Percentiles rank a stretch among this genome's conserved stretches.
These are phyloP conservation scores for Rutpela maculata DNA, from an alignment of 2,888 invertebrate species.

Conservation along the genomic window DNA sequence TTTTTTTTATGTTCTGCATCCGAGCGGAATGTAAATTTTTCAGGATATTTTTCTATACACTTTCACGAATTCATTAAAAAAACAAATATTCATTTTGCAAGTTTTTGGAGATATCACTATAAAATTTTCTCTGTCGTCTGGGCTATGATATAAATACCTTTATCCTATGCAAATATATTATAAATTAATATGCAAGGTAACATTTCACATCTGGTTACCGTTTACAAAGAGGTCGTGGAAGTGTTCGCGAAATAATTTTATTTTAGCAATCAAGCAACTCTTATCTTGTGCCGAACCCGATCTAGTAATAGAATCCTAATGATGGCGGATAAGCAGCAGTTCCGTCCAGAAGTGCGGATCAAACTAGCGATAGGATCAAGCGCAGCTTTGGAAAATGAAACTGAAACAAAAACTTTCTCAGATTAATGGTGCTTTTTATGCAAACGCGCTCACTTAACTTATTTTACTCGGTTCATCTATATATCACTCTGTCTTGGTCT, in stretches of 20 bases:
- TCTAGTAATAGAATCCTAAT: conserved; percentile 15
- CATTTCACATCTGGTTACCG: no score
- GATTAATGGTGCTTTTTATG: conserved; percentile 63
- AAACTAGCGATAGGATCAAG: conserved; percentile 55
- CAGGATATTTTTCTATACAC: no score
- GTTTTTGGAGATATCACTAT: no score
- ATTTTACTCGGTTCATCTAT: conserved; percentile 45
- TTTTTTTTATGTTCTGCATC: no score
- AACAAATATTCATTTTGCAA: no score
- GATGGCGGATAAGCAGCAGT: conserved; percentile 8
- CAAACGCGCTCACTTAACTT: conserved; percentile 47
- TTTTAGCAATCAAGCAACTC: background rate
- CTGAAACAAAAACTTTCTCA: conserved; percentile 58
- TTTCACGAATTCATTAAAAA: no score
- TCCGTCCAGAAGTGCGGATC: conserved; percentile 13
- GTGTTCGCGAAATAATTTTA: background rate
- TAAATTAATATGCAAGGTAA: no score
- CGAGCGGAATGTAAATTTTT: no score
- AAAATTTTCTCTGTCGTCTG: no score
- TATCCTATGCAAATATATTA: no score
- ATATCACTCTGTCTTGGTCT: conserved; percentile 53
- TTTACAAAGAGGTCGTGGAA: background rate
- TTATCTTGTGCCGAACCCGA: background rate
- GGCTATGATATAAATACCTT: no score
- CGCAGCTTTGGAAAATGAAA: conserved; percentile 52